Base-by-base conservation (phyloP, 1,140 invertebrate species). In the Lepidotrigona ventralis region DNA sequence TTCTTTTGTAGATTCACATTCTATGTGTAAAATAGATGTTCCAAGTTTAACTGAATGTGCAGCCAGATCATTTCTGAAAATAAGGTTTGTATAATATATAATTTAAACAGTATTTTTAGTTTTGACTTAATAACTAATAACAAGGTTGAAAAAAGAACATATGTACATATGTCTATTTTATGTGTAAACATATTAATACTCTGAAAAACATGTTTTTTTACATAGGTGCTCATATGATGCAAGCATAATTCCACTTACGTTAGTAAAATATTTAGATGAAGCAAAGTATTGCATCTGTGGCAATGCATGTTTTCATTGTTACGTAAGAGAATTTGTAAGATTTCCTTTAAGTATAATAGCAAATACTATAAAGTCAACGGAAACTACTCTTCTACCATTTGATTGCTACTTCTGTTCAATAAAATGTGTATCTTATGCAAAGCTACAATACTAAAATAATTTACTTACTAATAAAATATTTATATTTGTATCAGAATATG, bases 231-330 rank as follows among this genome's bases (percentile, higher is more conserved):
- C 91, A 46, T 96, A 96, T 91, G 93, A 95, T 85, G 91, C 94
- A n/a, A 95, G 95, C 81, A 93, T 94, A 33, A 95, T 96, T 88
- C 96, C 96, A 17, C 87, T 90, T 79, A 96, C 95, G 53, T 89
- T 96, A 56, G 95, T 96, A 1, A 90, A 95, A 63, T 96, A 95
- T 91, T 92, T 96, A 81, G 95, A 96, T 86, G 91, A 95, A 85
- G 95, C 96, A 8, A 94, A 95, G 83, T 95, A 95, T 91, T 96
- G 96, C 90, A 83, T 95, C 4, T 96, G 96, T 91, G 95, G 95
- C 23, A 93, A 90, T 81, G 93, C 96, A 64, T 96, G 95, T 85
- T 95, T 96, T 76, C 93, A 95, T 89, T 89, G 91, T 72, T 94
- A 90, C 81, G 89, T 94, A 86, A 89, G 85, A 77, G 93, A 91